Evolutionary conservation across 37 sponge, comb jelly and placozoan genomes (phyloP), one percentile per base, ranked within the genome.

Genomic region (Ianthella basta): DNA sequence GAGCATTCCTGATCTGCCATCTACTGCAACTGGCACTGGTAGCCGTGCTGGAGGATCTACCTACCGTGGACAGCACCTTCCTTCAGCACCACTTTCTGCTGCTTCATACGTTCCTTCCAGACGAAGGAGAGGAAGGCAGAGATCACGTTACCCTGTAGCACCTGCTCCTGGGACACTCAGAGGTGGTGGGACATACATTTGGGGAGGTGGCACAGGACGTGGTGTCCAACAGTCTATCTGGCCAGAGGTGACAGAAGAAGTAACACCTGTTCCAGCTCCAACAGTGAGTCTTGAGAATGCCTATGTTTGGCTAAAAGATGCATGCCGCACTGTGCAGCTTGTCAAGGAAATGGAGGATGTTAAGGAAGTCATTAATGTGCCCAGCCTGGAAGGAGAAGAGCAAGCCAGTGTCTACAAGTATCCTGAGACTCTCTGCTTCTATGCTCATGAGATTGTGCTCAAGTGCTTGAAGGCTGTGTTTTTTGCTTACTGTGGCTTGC

Each of bases 381-480:
- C 25, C 15, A n/a, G 40, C 16, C 24, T 40, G 23, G 54, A 36
- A 23, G 25, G n/a, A 36, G 50, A 3, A 44, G n/a, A 41, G 54
- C 32, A 25, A 53, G 25, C 16, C 1, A 19, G 24, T 1, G 54
- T 41, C 20, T 75, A 23, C 25, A 16, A 19, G 54, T 75, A 25
- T 53, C 78, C 78, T 41, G 78, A 32, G 37, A 44, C 78, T 4
- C 20, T 75, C 78, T 75, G 78, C 53, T 50, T 75, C 54, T 75
- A 53, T 41, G 78, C 78, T 12, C 78, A 75, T 75, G 78, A 75
- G 54, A 75, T 75, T 75, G 78, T 75, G 37, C 78, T 75, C 54
- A 75, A 75, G 54, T 75, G 78, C 39, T 56, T 93, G 33, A 93
- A 89, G 32, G 93, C 87, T 35, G 39, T 87, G 2, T 74, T 84